phyloP scores from a whole-genome alignment of 2,888 invertebrate species.

The Lacanobia wlatinum region DNA sequence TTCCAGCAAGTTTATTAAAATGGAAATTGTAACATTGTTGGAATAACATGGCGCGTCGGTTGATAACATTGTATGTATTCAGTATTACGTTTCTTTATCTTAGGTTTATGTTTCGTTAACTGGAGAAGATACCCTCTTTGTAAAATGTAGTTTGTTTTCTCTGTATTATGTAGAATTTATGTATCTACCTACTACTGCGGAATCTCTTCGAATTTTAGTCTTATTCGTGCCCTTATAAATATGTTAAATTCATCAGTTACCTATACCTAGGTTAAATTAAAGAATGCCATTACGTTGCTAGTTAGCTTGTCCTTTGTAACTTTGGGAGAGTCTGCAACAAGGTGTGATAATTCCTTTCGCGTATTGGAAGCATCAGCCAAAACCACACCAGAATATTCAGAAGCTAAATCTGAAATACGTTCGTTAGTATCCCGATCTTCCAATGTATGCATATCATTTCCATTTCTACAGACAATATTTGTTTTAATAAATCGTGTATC shows the following conservation, averaged over 20 bases:
- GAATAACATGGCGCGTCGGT: conserved; percentile 18
- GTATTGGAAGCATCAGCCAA: not conserved
- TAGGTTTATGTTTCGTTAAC: conserved; percentile 21
- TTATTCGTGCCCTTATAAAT: not conserved
- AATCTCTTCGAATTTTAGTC: not conserved
- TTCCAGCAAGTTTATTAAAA: conserved; percentile 32
- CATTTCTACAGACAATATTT: conserved; percentile 28
- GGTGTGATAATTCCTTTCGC: not conserved
- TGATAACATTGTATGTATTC: conserved; percentile 37
- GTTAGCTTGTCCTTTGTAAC: not conserved
- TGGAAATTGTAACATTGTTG: conserved; percentile 29
- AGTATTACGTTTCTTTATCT: conserved; percentile 41
- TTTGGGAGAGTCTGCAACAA: not conserved
- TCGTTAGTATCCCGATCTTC: not conserved
- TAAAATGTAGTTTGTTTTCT: not conserved
- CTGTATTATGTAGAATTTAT: conserved; percentile 12
- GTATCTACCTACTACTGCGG: not conserved
- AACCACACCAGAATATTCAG: not conserved
- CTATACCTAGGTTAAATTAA: not conserved
- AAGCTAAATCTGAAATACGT: too few relatives aligned
- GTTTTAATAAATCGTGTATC: conserved; percentile 17
- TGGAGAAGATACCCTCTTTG: conserved; percentile 12
- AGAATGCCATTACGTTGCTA: too few relatives aligned
- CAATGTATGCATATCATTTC: not conserved
- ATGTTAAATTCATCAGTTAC: too few relatives aligned